Conservation (phyloP, 2,888 invertebrate species). For the Zygogramma bicolorata region DNA sequence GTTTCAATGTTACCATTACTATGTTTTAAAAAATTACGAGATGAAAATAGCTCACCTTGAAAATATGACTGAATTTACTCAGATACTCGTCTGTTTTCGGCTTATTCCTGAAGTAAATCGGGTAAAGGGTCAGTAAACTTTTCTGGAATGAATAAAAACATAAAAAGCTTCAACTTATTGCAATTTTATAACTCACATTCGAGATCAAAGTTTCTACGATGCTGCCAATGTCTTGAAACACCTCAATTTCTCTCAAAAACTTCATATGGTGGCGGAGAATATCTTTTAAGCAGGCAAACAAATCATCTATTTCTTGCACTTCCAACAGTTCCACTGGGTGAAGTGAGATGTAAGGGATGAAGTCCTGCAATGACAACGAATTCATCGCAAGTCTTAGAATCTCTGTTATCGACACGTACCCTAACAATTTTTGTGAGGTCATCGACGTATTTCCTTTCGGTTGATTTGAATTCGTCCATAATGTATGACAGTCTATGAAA, state of each 20-base stretch:
- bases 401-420: conserved; percentile 44
- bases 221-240: conserved; percentile 50
- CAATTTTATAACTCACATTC: conserved; percentile 50
- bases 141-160: conserved; percentile 52
- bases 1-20: too few species aligned
- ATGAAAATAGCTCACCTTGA: conserved; percentile 55
- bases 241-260: conserved; percentile 54
- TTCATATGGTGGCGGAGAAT: conserved; percentile 53
- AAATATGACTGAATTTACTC: conserved; percentile 51
- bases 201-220: conserved; percentile 55
- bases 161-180: background rate
- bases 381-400: background rate
- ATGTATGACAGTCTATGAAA: conserved; percentile 55
- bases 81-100: conserved; percentile 57
- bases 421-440: conserved; percentile 56
- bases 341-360: conserved; percentile 55
- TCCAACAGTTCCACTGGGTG: conserved; percentile 40
- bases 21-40: background rate
- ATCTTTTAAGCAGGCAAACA: conserved; percentile 59
- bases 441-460: conserved; percentile 59
- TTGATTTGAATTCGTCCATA: conserved; percentile 60
- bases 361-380: conserved; percentile 52
- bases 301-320: conserved; percentile 36
- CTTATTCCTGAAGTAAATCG: conserved; percentile 62
- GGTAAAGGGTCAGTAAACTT: conserved; percentile 60